A percentile compares a stretch with the other conserved stretches of the same genome.
Evolutionary conservation across 2,113 vertebrate genomes (phyloP).

Genomic region (Chaetura pelagica): DNA sequence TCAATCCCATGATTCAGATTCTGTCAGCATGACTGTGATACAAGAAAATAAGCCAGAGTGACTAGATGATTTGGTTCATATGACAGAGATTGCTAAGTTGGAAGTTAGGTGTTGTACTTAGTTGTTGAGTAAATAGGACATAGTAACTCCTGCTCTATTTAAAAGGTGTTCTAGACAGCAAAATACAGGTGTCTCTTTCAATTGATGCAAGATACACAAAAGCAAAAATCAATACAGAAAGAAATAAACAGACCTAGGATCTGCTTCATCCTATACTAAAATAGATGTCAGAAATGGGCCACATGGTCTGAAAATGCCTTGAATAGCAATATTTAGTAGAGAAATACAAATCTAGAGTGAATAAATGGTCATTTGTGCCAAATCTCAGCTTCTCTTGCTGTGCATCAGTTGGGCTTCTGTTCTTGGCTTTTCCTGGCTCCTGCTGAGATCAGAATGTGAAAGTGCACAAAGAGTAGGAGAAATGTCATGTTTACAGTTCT

Average conservation of each 20-base stretch:
- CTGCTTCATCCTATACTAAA: not conserved
- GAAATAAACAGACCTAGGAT: not conserved
- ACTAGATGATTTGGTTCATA: not conserved
- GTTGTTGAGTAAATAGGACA: not conserved
- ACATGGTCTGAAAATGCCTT: not conserved
- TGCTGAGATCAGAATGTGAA: constrained; percentile 4
- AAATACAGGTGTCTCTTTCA: not conserved
- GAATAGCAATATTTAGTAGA: not conserved
- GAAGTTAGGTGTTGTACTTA: not conserved
- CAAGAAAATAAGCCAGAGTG: not conserved
- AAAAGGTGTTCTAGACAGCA: not conserved
- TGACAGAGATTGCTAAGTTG: not conserved
- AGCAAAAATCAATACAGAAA: not conserved
- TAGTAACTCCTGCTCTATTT: not conserved
- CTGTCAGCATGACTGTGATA: not conserved
- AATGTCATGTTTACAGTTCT: constrained; percentile 50
- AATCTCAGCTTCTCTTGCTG: not conserved
- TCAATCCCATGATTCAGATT: not conserved
- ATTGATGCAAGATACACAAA: not conserved
- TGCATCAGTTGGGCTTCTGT: not conserved
- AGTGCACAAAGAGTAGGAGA: constrained; percentile 19
- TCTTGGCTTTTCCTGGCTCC: constrained; percentile 5
- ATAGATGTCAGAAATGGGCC: not conserved
- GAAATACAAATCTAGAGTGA: not conserved
- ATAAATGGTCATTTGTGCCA: not conserved